Percentiles rank a stretch among this genome's conserved stretches.
Conservation (phyloP, 1,140 invertebrate genomes). For the Megalopta genalis region DNA sequence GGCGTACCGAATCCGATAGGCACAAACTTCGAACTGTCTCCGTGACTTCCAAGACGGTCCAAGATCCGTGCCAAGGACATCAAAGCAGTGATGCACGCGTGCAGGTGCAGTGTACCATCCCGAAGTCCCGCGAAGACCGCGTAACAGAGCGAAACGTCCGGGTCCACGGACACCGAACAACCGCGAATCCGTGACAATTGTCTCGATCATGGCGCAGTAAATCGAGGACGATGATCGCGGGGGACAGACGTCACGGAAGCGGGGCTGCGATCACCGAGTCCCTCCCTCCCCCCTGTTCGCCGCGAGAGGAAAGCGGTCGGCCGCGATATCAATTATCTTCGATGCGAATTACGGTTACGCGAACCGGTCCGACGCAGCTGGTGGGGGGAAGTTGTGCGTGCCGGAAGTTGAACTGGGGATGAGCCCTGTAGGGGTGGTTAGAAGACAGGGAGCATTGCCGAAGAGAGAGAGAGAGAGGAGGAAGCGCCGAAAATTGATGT, state of each 20-base stretch:
- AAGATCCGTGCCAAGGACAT: too few relatives aligned
- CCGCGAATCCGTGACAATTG: constrained; percentile 30
- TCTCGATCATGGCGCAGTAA: constrained; percentile 32
- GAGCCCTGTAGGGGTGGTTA: constrained; percentile 11
- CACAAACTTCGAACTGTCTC: too few relatives aligned
- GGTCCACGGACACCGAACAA: not conserved
- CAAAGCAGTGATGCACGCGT: too few relatives aligned
- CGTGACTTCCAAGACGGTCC: too few relatives aligned
- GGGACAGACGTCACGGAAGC: constrained; percentile 39
- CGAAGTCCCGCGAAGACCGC: not conserved
- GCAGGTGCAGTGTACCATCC: too few relatives aligned
- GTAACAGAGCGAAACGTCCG: not conserved
- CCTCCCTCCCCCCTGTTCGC: not conserved
- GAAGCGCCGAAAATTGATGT: constrained; percentile 73
- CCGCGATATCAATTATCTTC: constrained; percentile 65
- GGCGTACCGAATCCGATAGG: too few relatives aligned
- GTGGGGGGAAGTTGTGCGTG: constrained; percentile 23
- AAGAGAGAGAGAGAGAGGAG: constrained; percentile 19
- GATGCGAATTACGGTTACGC: constrained; percentile 40
- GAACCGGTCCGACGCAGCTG: not conserved
- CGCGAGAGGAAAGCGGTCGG: constrained; percentile 19
- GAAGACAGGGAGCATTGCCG: constrained; percentile 25
- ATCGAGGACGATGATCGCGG: constrained; percentile 43
- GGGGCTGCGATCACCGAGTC: constrained; percentile 10
- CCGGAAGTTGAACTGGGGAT: constrained; percentile 43